Evolutionary conservation across 2,888 invertebrate genomes (phyloP).

Genomic region (Conchocele bisecta): DNA sequence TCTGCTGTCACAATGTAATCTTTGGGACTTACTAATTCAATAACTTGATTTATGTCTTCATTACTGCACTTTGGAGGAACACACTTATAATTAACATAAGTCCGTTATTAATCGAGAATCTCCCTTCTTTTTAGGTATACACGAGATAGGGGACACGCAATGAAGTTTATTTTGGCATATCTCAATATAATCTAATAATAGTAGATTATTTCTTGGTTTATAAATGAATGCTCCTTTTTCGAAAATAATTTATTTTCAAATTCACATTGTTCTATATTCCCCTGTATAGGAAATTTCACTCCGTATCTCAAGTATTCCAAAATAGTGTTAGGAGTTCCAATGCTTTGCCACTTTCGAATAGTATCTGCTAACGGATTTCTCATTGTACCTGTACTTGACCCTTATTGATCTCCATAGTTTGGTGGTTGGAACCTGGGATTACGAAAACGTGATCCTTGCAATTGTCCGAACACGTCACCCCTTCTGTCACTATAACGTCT

Average conservation of each 20-base stretch:
- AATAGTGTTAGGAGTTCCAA: not conserved
- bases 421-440: not conserved
- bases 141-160: constrained; percentile 23
- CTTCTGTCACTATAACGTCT: not conserved
- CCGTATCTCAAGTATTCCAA: constrained; percentile 12
- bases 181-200: constrained; percentile 18
- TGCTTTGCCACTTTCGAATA: constrained; percentile 4
- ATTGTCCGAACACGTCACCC: not conserved
- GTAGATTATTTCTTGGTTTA: constrained; percentile 9
- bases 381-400: not conserved
- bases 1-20: too few species aligned
- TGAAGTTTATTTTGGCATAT: constrained; percentile 8
- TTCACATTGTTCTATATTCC: constrained; percentile 8
- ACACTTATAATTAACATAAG: constrained; percentile 15
- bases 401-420: not conserved
- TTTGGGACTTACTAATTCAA: not conserved
- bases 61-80: not conserved
- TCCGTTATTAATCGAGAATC: constrained; percentile 23
- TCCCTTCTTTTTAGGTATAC: constrained; percentile 16
- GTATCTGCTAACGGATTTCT: not conserved
- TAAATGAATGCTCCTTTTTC: not conserved
- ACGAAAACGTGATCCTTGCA: constrained; percentile 1
- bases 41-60: constrained; percentile 5
- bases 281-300: constrained; percentile 11
- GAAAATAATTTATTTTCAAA: not conserved